These are phyloP conservation scores for Alligator mississippiensis DNA, from an alignment of 2,113 vertebrate genomes.

Conservation along the genomic window DNA sequence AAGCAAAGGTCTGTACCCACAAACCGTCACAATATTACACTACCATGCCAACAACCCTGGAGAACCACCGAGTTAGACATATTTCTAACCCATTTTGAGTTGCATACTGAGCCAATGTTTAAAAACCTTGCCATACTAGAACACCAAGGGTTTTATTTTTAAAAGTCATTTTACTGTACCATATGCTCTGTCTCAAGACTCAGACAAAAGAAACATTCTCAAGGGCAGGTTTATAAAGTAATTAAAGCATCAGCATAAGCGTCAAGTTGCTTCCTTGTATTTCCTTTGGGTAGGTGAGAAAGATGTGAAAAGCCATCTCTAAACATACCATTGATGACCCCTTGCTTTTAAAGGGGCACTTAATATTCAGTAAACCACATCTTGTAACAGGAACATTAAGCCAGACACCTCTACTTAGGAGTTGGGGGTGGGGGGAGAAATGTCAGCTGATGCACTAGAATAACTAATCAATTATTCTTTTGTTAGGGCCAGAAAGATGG, in stretches of 20 bases:
- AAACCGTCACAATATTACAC: neutral
- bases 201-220: neutral
- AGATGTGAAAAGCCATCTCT: conserved; percentile 14
- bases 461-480: conserved; percentile 23
- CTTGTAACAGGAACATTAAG: neutral
- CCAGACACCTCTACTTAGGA: neutral
- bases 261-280: neutral
- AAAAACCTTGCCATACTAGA: neutral
- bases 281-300: neutral
- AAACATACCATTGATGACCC: conserved; percentile 14
- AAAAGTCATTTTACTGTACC: neutral
- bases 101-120: neutral
- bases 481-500: conserved; percentile 13
- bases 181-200: conserved; percentile 2
- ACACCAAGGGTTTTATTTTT: neutral
- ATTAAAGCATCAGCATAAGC: neutral
- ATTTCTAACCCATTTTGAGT: neutral
- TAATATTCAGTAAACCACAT: neutral
- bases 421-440: neutral
- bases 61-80: neutral
- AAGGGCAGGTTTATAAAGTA: neutral
- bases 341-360: conserved; percentile 3
- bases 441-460: neutral
- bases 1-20: neutral
- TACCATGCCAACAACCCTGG: neutral